Base-by-base conservation (phyloP, 2,797 vertebrate genomes). In the Paguma larvata region DNA sequence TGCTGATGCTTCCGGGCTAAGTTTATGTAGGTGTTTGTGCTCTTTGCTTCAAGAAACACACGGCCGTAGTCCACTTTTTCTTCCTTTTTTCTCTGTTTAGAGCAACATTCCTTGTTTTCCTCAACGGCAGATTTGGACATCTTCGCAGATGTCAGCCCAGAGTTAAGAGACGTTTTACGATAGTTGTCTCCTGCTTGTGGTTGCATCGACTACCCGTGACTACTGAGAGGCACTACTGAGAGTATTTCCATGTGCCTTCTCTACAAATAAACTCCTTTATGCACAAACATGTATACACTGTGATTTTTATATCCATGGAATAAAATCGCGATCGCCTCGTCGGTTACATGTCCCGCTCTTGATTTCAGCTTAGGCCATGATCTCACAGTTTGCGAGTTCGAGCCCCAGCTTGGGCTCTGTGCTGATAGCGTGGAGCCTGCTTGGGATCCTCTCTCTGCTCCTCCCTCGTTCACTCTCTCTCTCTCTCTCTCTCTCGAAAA, bases 1-100 rank as follows among this genome's bases (percentile, higher is more conserved):
- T 41, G n/a, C 11, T 8, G 3, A 77, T n/a, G 11, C 44, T 63
- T 15, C 25, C 10, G 3, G 51, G 44, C n/a, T n/a, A 15, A 56
- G 51, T 13, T 9, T 9, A 6, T 9, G n/a, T 16, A 1, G 6
- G 0, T 8, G 11, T 30, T 4, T 0, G 15, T 6, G 15, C 14
- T 59, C 53, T 96, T 82, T 44, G 56, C 32, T 27, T 38, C 65
- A 59, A 13, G 23, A 59, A 68, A 46, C 21, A 1, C 3, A 11
- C 18, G 18, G 53, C 53, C 53, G 7, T 53, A 19, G 53, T 53
- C 53, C 18, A 0, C 9, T 14, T 70, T 80, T 13, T 44, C 46
- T 65, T 41, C 19, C 16, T n/a, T 44, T 7, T 46, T 23, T 41
- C 48, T 73, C 34, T 30, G 27, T 77, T 63, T 75, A 19, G 1